phyloP scores from a whole-genome alignment of 2,888 invertebrate genomes.

The Pterostichus niger region DNA sequence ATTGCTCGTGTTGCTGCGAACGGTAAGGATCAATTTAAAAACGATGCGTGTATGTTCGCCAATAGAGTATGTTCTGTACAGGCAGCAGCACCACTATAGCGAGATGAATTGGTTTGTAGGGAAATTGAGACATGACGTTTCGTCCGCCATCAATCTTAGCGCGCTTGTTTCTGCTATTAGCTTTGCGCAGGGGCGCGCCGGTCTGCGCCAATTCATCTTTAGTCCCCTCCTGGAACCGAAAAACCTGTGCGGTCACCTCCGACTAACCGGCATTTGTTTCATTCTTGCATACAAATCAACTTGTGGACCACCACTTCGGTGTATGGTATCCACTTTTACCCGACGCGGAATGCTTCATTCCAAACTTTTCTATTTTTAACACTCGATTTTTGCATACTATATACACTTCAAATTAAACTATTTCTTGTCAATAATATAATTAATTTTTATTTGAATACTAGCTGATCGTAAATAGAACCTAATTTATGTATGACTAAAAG shows the following conservation, averaged over 20 bases:
- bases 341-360: neutral
- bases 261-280: constrained; percentile 12
- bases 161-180: constrained; percentile 42
- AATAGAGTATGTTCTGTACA: no score
- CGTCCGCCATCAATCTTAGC: constrained; percentile 58
- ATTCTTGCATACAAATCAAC: constrained; percentile 39
- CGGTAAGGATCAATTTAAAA: constrained; percentile 52
- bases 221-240: constrained; percentile 44
- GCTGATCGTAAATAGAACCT: no score
- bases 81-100: neutral
- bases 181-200: constrained; percentile 3
- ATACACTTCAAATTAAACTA: no score
- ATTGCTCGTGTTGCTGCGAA: constrained; percentile 37
- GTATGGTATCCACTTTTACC: constrained; percentile 19
- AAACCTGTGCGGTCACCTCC: constrained; percentile 47
- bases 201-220: constrained; percentile 30
- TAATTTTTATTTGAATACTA: no score
- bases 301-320: constrained; percentile 38
- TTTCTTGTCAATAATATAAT: no score
- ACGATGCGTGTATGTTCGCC: constrained; percentile 24
- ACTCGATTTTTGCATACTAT: no score
- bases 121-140: constrained; percentile 63
- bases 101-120: constrained; percentile 63
- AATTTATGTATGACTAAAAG: no score
- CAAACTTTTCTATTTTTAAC: neutral